Evolutionary conservation across 2,888 invertebrate species (phyloP).

Genomic region (Trisateles emortualis): DNA sequence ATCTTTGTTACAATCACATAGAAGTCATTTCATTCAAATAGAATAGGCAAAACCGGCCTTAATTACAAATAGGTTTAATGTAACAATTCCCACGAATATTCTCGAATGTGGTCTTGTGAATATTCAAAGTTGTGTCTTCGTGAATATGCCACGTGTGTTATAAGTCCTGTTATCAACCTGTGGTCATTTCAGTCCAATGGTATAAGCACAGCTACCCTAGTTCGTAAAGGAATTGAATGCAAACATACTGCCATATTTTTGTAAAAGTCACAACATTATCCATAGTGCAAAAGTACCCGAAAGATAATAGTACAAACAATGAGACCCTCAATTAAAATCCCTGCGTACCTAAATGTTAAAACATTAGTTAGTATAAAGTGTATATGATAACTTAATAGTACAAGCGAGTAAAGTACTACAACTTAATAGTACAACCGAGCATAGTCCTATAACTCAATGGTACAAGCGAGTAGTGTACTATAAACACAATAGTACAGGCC

Average conservation of each 20-base stretch:
- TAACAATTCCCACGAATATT: slow-evolving; percentile 53
- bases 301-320: slow-evolving; percentile 63
- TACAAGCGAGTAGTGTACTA: no score
- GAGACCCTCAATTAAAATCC: slow-evolving; percentile 32
- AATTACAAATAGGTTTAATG: slow-evolving; percentile 71
- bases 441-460: no score
- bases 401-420: slow-evolving; percentile 17
- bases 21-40: slow-evolving; percentile 74
- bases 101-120: slow-evolving; percentile 50
- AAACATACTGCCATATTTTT: slow-evolving; percentile 83
- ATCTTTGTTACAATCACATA: slow-evolving; percentile 60
- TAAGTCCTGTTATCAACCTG: slow-evolving; percentile 29
- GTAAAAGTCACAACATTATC: slow-evolving; percentile 56
- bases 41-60: slow-evolving; percentile 84
- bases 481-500: no score
- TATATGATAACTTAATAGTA: slow-evolving; percentile 18
- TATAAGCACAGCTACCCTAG: slow-evolving; percentile 46
- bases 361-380: slow-evolving; percentile 14
- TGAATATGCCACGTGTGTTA: slow-evolving; percentile 31
- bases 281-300: slow-evolving; percentile 58
- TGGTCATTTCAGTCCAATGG: slow-evolving; percentile 33
- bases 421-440: background rate
- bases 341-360: slow-evolving; percentile 29
- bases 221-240: slow-evolving; percentile 80
- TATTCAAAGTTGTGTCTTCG: slow-evolving; percentile 30